Evolutionary conservation across 1,140 invertebrate species (phyloP).

Genomic region (Rhizoglyphus robini): DNA sequence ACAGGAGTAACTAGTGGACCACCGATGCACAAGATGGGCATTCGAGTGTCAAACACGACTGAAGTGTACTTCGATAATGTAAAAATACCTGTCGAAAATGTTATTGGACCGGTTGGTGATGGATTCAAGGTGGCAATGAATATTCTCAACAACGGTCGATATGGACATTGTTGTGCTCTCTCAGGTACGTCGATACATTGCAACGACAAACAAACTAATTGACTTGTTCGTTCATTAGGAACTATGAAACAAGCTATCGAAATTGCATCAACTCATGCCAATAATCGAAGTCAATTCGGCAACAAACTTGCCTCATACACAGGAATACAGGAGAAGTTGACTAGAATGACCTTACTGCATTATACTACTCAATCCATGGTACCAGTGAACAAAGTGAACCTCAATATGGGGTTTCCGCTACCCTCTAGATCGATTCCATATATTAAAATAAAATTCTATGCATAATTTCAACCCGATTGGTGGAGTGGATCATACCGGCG

Average conservation of each 20-base stretch:
- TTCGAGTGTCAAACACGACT: slow-evolving; percentile 92
- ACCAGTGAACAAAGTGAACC: too few species aligned
- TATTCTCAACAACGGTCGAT: slow-evolving; percentile 95
- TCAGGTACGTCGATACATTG: too few species aligned
- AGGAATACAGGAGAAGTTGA: slow-evolving; percentile 85
- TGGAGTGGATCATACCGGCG: too few species aligned
- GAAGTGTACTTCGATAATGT: slow-evolving; percentile 94
- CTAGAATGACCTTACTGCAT: slow-evolving; percentile 77
- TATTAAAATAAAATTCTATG: too few species aligned
- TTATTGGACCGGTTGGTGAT: slow-evolving; percentile 80
- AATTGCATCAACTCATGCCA: slow-evolving; percentile 81
- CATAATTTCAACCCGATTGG: too few species aligned
- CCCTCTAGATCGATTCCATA: too few species aligned
- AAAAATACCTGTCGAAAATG: slow-evolving; percentile 84
- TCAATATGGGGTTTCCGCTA: too few species aligned
- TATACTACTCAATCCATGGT: slow-evolving; percentile 95
- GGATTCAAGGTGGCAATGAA: slow-evolving; percentile 99
- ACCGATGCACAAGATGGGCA: slow-evolving; percentile 99
- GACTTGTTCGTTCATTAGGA: too few species aligned
- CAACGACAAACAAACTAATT: too few species aligned
- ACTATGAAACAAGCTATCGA: slow-evolving; percentile 76
- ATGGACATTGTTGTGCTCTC: slow-evolving; percentile 89
- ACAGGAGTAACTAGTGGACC: slow-evolving; percentile 87
- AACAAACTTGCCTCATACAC: slow-evolving; percentile 69
- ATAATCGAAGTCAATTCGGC: slow-evolving; percentile 78